These are phyloP conservation scores for Daboia siamensis DNA, from an alignment of 2,113 vertebrate genomes.

Conservation along the genomic window DNA sequence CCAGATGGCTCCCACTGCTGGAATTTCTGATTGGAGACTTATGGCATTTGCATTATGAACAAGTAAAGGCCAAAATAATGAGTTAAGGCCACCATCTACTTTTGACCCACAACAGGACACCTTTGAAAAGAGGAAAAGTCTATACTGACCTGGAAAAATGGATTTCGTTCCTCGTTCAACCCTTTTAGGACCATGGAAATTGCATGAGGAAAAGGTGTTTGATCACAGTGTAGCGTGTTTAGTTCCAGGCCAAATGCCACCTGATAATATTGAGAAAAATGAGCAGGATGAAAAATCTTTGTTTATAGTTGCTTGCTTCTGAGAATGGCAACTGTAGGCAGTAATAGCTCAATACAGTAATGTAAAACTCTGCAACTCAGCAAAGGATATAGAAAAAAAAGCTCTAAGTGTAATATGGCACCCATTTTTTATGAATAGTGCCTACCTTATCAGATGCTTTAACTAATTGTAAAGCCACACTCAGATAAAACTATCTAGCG, in stretches of 20 bases:
- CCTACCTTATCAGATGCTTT: neutral
- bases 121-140: neutral
- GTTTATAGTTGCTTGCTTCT: neutral
- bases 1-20: neutral
- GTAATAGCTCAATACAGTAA: neutral
- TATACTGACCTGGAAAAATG: slow-evolving; percentile 64
- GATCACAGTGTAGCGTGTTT: slow-evolving; percentile 64
- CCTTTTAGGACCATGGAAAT: slow-evolving; percentile 77
- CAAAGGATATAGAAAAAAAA: neutral
- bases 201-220: slow-evolving; percentile 73
- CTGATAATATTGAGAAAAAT: slow-evolving; percentile 58
- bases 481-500: neutral
- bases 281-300: neutral
- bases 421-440: neutral
- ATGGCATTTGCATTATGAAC: neutral
- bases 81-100: neutral
- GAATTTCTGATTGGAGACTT: neutral
- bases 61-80: neutral
- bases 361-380: neutral
- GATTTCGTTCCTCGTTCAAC: slow-evolving; percentile 63
- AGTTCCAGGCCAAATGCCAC: slow-evolving; percentile 86
- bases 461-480: neutral
- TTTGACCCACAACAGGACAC: neutral
- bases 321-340: neutral
- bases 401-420: neutral